Percentiles rank a stretch among this genome's conserved stretches.
Conservation (phyloP, 2,888 invertebrate genomes). For the Aporophyla lueneburgensis region DNA sequence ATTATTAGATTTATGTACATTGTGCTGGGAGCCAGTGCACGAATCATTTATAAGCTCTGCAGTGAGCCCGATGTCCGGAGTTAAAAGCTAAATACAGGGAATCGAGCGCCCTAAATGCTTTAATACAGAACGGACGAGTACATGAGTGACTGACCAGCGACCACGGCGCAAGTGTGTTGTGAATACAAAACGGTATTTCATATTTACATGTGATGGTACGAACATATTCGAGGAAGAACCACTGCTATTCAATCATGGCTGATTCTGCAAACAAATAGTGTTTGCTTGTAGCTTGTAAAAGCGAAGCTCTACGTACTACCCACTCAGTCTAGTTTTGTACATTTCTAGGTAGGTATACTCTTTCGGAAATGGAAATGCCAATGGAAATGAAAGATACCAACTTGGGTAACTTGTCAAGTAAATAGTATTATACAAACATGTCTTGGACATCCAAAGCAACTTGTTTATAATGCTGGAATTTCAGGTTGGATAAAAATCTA, state of each 20-base stretch:
- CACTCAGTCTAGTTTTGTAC: conserved; percentile 12
- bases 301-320: neutral
- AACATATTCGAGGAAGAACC: conserved; percentile 40
- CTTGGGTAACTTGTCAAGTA: neutral
- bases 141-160: conserved; percentile 55
- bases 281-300: conserved; percentile 33
- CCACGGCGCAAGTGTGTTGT: conserved; percentile 45
- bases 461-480: neutral
- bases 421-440: neutral
- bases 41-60: conserved; percentile 64
- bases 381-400: neutral
- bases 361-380: conserved; percentile 2
- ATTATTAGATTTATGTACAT: conserved; percentile 56
- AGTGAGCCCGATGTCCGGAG: conserved; percentile 53
- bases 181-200: conserved; percentile 62
- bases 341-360: neutral
- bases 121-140: conserved; percentile 53
- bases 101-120: conserved; percentile 72
- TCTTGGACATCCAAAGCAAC: neutral
- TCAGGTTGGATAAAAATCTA: too few relatives aligned
- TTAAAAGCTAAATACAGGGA: conserved; percentile 67
- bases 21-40: conserved; percentile 48
- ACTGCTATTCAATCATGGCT: conserved; percentile 47
- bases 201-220: conserved; percentile 49
- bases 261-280: conserved; percentile 37